These are phyloP conservation scores for Anolis apletophallus DNA, from an alignment of 2,797 vertebrate genomes.

Conservation along the genomic window DNA sequence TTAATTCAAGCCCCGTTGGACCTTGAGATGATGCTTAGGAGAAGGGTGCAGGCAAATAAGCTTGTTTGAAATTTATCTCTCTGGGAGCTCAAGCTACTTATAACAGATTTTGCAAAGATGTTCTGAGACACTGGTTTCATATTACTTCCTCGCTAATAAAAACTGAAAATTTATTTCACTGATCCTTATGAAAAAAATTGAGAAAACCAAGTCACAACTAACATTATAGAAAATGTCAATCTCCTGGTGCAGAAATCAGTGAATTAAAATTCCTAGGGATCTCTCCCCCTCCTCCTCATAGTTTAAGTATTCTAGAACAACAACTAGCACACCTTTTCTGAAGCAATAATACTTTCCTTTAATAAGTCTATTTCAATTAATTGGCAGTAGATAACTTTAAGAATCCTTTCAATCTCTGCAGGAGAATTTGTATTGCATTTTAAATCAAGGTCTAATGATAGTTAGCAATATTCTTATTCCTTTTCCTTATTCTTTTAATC, in stretches of 20 bases:
- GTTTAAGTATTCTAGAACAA: not conserved
- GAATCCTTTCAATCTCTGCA: slow-evolving; percentile 26
- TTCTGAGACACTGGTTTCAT: not conserved
- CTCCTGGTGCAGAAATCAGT: not conserved
- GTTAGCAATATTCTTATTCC: slow-evolving; percentile 19
- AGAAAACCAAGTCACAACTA: not conserved
- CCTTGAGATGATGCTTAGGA: not conserved
- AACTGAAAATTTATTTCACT: not conserved
- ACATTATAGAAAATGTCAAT: not conserved
- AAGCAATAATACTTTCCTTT: slow-evolving; percentile 6
- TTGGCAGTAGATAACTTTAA: slow-evolving; percentile 13
- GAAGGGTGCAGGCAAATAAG: not conserved
- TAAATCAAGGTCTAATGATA: slow-evolving; percentile 18
- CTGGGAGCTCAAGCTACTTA: not conserved
- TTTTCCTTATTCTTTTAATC: slow-evolving; percentile 33
- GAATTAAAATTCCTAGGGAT: not conserved
- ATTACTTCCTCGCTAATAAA: not conserved
- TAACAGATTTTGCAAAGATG: not conserved
- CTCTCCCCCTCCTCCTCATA: not conserved
- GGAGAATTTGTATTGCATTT: slow-evolving; percentile 18
- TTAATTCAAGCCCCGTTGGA: not conserved
- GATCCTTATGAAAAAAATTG: not conserved
- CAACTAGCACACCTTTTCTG: not conserved
- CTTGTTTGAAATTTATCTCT: not conserved
- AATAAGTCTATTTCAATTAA: slow-evolving; percentile 30